Evolutionary conservation across 2,113 vertebrate species (phyloP).

Genomic region (Oncorhynchus tshawytscha): DNA sequence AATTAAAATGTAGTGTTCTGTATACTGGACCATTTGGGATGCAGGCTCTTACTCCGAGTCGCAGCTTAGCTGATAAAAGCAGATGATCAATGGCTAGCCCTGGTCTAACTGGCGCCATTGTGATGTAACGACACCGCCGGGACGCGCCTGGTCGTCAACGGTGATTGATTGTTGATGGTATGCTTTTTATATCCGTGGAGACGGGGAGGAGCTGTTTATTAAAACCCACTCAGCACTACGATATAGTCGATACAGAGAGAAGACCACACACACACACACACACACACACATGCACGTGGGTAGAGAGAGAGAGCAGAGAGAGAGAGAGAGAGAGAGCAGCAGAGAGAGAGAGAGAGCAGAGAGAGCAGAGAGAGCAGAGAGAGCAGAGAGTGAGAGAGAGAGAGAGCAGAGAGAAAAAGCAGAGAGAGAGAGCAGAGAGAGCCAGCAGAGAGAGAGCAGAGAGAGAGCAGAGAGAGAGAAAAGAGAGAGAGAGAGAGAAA

Average conservation of each 20-base stretch:
- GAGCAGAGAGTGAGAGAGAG: too few relatives aligned
- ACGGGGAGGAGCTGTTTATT: neutral
- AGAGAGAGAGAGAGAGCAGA: too few relatives aligned
- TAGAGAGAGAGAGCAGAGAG: too few relatives aligned
- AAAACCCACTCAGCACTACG: neutral
- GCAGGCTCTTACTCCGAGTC: neutral
- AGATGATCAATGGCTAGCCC: conserved; percentile 19
- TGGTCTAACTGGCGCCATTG: conserved; percentile 21
- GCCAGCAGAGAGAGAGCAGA: neutral
- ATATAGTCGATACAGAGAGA: neutral
- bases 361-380: too few relatives aligned
- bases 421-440: too few relatives aligned
- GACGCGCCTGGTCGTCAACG: conserved; percentile 22
- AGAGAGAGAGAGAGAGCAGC: too few relatives aligned
- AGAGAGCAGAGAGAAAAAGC: too few relatives aligned
- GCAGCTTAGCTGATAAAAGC: conserved; percentile 45
- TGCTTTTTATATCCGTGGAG: conserved; percentile 41
- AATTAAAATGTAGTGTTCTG: too few relatives aligned
- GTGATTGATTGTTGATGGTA: conserved; percentile 43
- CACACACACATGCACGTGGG: neutral
- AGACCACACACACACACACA: neutral
- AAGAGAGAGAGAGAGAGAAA: neutral
- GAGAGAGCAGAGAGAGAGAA: neutral
- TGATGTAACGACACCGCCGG: conserved; percentile 29
- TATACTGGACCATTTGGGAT: too few relatives aligned